These are phyloP conservation scores for Poeciliopsis retropinna DNA, from an alignment of 2,113 vertebrate genomes.

Conservation along the genomic window DNA sequence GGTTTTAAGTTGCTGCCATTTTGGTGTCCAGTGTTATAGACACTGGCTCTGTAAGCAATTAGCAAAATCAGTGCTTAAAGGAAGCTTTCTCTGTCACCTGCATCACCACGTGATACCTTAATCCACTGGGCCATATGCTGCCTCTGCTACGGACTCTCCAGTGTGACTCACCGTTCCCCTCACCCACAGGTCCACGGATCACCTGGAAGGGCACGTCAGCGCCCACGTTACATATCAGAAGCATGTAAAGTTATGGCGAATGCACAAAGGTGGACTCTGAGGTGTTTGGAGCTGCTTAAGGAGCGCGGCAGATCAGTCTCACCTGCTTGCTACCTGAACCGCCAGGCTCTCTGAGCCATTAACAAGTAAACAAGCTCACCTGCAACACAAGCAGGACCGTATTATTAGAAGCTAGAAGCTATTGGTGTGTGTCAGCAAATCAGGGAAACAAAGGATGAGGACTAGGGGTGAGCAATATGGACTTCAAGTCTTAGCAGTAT, in stretches of 20 bases:
- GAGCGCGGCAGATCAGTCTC: background rate
- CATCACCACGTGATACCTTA: constrained; percentile 85
- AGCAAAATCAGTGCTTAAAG: constrained; percentile 78
- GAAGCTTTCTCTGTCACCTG: constrained; percentile 79
- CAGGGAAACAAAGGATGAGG: background rate
- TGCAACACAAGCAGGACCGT: background rate
- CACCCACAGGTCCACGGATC: constrained; percentile 43
- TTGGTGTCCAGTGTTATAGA: constrained; percentile 62
- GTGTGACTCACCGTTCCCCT: constrained; percentile 31
- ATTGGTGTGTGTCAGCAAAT: background rate
- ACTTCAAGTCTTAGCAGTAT: too few relatives aligned
- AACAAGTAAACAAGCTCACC: background rate
- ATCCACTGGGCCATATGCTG: constrained; percentile 87
- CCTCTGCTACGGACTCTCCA: constrained; percentile 61
- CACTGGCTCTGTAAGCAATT: constrained; percentile 79
- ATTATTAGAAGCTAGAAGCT: background rate
- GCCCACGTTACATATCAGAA: background rate
- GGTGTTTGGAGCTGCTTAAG: background rate
- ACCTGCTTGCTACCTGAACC: background rate
- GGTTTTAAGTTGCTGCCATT: constrained; percentile 79
- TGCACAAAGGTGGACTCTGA: background rate
- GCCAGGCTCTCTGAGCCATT: background rate
- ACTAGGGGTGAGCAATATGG: too few relatives aligned
- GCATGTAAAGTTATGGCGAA: background rate
- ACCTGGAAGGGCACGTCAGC: constrained; percentile 13